Percentiles rank a stretch among this genome's conserved stretches.
These are phyloP conservation scores for Tethea ocularis DNA, from an alignment of 2,888 invertebrate species.

Conservation along the genomic window DNA sequence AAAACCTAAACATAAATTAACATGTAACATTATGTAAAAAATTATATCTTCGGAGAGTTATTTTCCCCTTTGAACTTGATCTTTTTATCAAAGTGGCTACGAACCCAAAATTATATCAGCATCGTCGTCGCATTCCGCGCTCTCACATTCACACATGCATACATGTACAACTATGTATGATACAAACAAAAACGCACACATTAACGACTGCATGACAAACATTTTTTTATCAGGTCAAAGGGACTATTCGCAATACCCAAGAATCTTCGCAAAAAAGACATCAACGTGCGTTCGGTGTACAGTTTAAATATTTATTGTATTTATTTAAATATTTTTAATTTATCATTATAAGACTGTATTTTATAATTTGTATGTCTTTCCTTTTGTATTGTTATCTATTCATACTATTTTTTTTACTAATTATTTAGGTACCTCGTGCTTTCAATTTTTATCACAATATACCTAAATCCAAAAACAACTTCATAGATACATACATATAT, in stretches of 20 bases:
- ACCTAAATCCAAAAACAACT: not conserved
- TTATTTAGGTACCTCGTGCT: no score
- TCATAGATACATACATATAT: not conserved
- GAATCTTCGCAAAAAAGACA: constrained; percentile 25
- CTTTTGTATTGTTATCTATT: not conserved
- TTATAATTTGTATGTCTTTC: no score
- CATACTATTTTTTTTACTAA: no score
- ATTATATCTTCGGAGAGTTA: constrained; percentile 49
- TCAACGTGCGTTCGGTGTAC: constrained; percentile 28
- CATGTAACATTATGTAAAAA: constrained; percentile 21
- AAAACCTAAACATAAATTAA: no score
- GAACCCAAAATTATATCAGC: constrained; percentile 71
- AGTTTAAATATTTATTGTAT: no score
- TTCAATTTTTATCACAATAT: no score
- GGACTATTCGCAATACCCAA: constrained; percentile 13
- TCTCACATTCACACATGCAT: constrained; percentile 51
- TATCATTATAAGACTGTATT: no score
- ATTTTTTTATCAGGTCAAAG: not conserved
- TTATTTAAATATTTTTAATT: no score
- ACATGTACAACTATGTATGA: constrained; percentile 15
- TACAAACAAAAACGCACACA: constrained; percentile 24
- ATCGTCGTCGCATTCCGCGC: constrained; percentile 67
- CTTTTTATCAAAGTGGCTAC: constrained; percentile 74
- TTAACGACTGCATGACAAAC: constrained; percentile 1
- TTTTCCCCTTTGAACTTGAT: constrained; percentile 80